These are phyloP conservation scores for Odontophorus gujanensis DNA, from an alignment of 2,113 vertebrate species.

Conservation along the genomic window DNA sequence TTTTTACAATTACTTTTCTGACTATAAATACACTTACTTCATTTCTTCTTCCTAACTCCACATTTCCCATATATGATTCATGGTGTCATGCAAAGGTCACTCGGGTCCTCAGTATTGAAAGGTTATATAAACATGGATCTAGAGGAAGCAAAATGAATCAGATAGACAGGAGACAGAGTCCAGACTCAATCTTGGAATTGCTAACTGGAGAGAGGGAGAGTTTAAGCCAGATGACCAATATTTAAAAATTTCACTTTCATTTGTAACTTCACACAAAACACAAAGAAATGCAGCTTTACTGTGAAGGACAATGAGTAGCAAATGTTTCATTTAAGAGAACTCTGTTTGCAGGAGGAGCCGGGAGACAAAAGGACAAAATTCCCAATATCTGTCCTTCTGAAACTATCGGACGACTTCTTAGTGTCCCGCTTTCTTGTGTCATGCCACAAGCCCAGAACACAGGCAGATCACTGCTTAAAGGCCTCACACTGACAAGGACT, in stretches of 20 bases:
- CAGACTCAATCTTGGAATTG: slow-evolving; percentile 29
- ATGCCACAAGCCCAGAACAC: neutral
- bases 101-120: slow-evolving; percentile 55
- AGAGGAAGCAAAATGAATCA: slow-evolving; percentile 49
- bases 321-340: neutral
- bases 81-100: slow-evolving; percentile 47
- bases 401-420: neutral
- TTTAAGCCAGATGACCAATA: slow-evolving; percentile 6
- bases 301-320: neutral
- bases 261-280: neutral
- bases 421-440: neutral
- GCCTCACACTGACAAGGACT: neutral
- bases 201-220: neutral
- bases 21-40: neutral
- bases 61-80: slow-evolving; percentile 66
- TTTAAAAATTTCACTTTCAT: neutral
- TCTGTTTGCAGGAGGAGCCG: neutral
- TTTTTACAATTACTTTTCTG: slow-evolving; percentile 42
- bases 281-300: neutral
- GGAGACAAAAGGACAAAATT: neutral
- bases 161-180: neutral
- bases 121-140: slow-evolving; percentile 59
- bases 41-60: slow-evolving; percentile 45
- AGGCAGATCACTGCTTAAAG: neutral
- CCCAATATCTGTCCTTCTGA: neutral